Evolutionary conservation across 2,888 invertebrate genomes (phyloP).

Genomic region (Ornithoptera alexandrae): DNA sequence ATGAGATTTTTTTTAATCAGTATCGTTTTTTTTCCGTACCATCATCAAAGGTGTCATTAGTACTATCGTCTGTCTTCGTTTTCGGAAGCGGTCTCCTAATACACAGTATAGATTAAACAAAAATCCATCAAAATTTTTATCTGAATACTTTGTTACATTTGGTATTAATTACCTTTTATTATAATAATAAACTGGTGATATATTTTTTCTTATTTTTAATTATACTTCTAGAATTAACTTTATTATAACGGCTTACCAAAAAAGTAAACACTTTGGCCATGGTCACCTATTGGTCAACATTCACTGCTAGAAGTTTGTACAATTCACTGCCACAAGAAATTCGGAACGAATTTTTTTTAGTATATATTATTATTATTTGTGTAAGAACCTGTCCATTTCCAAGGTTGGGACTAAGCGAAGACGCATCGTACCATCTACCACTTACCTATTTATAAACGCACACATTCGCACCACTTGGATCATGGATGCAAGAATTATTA

Average conservation of each 20-base stretch:
- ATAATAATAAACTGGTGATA: too few species aligned
- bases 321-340: conserved; percentile 31
- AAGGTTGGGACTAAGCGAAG: conserved; percentile 69
- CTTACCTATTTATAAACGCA: conserved; percentile 75
- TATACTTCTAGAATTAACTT: too few species aligned
- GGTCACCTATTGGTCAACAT: conserved; percentile 37
- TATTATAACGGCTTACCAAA: conserved; percentile 47
- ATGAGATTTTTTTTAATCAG: too few species aligned
- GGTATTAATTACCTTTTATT: too few species aligned
- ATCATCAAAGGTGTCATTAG: too few species aligned
- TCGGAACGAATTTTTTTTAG: conserved; percentile 25
- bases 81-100: too few species aligned
- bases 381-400: conserved; percentile 62
- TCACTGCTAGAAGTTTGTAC: conserved; percentile 33
- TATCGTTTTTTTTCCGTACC: too few species aligned
- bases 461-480: conserved; percentile 48
- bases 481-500: conserved; percentile 27
- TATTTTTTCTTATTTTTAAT: too few species aligned
- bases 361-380: conserved; percentile 35
- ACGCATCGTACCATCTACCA: conserved; percentile 55
- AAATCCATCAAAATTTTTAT: too few species aligned
- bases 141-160: too few species aligned
- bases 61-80: too few species aligned
- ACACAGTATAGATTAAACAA: too few species aligned
- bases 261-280: conserved; percentile 60